Evolutionary conservation across 2,797 vertebrate genomes (phyloP), one percentile per base, ranked within the genome.

Genomic region (Centroberyx gerrardi): DNA sequence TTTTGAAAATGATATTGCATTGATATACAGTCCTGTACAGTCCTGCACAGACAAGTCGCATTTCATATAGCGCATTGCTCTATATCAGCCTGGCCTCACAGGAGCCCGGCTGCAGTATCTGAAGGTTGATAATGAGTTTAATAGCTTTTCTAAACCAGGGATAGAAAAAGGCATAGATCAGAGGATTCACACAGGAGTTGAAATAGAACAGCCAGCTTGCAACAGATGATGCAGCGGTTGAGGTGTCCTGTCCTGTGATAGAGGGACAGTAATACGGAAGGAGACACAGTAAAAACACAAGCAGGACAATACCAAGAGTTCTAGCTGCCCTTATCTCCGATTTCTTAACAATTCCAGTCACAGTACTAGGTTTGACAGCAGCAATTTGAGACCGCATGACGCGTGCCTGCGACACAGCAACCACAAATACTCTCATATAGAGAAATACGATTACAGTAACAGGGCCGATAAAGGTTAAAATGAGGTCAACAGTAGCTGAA

Each of bases 151-250:
- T 63, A 27, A 87, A 87, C 83, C 86, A 83, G 18, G 40, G 55
- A 46, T 85, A 83, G 64, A 83, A 85, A 52, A 85, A 66, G 22
- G 80, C 84, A 55, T 85, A 82, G 15, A 87, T 85, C 5, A 84
- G 38, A 8, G 81, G 83, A 68, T 84, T 88, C 17, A 87, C 49
- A 55, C 44, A 78, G 52, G 85, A 90, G 66, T 87, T 90, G 12
- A 62, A 62, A 8, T 48, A 80, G 2, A 82, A 36, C 1, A 88
- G 14, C 85, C 79, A 85, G 5, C 52, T n/a, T 44, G 70, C n/a
- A 29, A 36, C 27, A 27, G 5, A 42, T 4, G 2, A 66, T 66
- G 18, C 36, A 4, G 27, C 18, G 33, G 0, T 52, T 18, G 38
- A 51, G 3, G 17, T 28, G 55, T 59, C 65, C 48, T 38, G n/a